Conservation (phyloP, 2,888 invertebrate species). For the Sussaba pulchella region DNA sequence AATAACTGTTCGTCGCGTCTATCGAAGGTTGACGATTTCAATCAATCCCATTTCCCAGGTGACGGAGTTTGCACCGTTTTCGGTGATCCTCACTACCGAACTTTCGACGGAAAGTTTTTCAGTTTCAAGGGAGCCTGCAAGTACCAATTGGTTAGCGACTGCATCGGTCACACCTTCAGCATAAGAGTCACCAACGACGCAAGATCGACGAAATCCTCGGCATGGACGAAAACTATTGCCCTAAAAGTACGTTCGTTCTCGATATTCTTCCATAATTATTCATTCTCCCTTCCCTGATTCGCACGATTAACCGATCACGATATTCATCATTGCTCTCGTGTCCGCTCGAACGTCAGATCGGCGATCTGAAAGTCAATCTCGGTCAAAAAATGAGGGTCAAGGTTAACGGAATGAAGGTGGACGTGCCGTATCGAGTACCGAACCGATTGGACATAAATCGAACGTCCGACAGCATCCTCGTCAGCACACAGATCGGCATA, state of each 20-base stretch:
- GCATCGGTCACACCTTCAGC: slow-evolving; percentile 91
- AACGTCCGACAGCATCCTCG: slow-evolving; percentile 88
- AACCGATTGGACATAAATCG: slow-evolving; percentile 87
- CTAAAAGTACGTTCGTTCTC: slow-evolving; percentile 86
- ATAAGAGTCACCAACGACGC: slow-evolving; percentile 96
- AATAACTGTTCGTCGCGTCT: background rate
- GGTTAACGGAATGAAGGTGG: slow-evolving; percentile 91
- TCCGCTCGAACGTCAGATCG: slow-evolving; percentile 83
- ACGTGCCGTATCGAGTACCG: slow-evolving; percentile 88
- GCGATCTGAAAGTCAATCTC: slow-evolving; percentile 91
- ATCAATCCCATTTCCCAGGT: slow-evolving; percentile 83
- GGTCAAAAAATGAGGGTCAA: slow-evolving; percentile 95
- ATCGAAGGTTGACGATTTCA: background rate
- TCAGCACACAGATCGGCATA: slow-evolving; percentile 91
- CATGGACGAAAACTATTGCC: slow-evolving; percentile 96
- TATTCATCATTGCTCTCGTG: background rate
- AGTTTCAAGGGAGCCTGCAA: slow-evolving; percentile 97
- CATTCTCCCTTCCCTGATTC: no score
- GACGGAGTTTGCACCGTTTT: slow-evolving; percentile 97
- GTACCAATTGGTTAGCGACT: slow-evolving; percentile 95
- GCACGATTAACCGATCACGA: no score
- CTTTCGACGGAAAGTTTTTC: slow-evolving; percentile 97
- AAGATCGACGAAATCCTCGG: slow-evolving; percentile 91
- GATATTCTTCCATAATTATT: slow-evolving; percentile 15
- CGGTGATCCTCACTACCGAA: slow-evolving; percentile 97